phyloP scores from a whole-genome alignment of 1,140 invertebrate species.

The Trinorchestia longiramus region DNA sequence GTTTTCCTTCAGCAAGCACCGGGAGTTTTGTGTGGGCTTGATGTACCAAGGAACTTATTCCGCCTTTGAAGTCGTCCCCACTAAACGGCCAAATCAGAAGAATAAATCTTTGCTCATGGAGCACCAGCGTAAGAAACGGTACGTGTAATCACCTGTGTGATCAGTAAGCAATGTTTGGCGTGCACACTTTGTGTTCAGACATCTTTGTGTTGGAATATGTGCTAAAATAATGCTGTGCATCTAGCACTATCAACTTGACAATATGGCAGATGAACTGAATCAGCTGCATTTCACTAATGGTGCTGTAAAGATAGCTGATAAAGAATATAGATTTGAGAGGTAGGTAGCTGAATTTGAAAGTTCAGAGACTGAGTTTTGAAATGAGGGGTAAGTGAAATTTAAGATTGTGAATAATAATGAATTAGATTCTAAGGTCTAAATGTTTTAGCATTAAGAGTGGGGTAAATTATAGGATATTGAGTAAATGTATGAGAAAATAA shows the following conservation, averaged over 20 bases:
- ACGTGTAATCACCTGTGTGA: not conserved
- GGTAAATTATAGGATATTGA: not conserved
- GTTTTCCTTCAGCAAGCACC: conserved; percentile 23
- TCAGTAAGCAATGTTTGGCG: not conserved
- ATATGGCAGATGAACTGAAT: too few relatives aligned
- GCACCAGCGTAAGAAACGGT: conserved; percentile 21
- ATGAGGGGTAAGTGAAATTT: not conserved
- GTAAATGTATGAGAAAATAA: not conserved
- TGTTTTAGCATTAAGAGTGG: not conserved
- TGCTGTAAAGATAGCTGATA: too few relatives aligned
- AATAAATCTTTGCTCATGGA: conserved; percentile 26
- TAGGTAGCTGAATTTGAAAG: too few relatives aligned
- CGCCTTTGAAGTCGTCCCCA: conserved; percentile 32
- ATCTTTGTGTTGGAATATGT: too few relatives aligned
- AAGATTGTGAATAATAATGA: not conserved
- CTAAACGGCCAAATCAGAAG: not conserved
- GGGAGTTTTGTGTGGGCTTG: not conserved
- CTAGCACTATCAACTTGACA: too few relatives aligned
- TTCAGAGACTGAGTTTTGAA: not conserved
- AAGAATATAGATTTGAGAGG: not conserved
- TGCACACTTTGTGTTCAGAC: not conserved
- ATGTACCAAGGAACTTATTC: not conserved
- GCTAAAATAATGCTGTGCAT: too few relatives aligned
- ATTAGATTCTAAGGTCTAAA: not conserved
- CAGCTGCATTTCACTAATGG: too few relatives aligned